phyloP scores from a whole-genome alignment of 2,113 vertebrate genomes.

The Alosa alosa region DNA sequence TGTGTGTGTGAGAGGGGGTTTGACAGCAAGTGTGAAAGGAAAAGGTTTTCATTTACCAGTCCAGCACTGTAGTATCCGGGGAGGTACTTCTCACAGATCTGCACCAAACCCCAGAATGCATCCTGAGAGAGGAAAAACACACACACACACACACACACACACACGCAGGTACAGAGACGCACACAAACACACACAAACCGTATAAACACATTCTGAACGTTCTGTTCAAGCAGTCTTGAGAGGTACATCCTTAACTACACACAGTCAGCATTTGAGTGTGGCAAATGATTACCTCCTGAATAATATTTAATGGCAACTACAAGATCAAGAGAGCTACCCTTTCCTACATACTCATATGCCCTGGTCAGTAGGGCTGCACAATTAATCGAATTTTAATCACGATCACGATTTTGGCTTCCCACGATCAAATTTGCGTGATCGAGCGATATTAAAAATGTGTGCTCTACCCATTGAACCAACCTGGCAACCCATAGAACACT shows the following conservation, averaged over 20 bases:
- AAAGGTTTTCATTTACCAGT: conserved; percentile 63
- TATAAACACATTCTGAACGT: neutral
- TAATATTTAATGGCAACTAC: too few species aligned
- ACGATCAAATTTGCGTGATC: too few species aligned
- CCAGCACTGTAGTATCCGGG: conserved; percentile 80
- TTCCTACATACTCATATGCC: too few species aligned
- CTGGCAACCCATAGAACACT: too few species aligned
- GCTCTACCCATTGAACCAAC: too few species aligned
- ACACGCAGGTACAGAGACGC: neutral
- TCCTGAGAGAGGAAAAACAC: conserved; percentile 55
- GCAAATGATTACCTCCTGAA: too few species aligned
- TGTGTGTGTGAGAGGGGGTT: neutral
- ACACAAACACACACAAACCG: neutral
- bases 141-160: neutral
- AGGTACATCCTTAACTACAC: neutral
- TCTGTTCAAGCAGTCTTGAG: neutral
- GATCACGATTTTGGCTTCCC: too few species aligned
- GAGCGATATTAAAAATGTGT: too few species aligned
- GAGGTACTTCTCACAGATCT: conserved; percentile 81
- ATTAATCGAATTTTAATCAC: too few species aligned
- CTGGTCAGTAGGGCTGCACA: too few species aligned
- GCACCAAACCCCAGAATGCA: conserved; percentile 78
- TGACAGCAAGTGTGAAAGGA: neutral
- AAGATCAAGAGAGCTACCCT: too few species aligned
- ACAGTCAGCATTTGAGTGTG: too few species aligned